Evolutionary conservation across 2,113 vertebrate species (phyloP), one percentile per base, ranked within the genome.

Genomic region (Spilogale gracilis): DNA sequence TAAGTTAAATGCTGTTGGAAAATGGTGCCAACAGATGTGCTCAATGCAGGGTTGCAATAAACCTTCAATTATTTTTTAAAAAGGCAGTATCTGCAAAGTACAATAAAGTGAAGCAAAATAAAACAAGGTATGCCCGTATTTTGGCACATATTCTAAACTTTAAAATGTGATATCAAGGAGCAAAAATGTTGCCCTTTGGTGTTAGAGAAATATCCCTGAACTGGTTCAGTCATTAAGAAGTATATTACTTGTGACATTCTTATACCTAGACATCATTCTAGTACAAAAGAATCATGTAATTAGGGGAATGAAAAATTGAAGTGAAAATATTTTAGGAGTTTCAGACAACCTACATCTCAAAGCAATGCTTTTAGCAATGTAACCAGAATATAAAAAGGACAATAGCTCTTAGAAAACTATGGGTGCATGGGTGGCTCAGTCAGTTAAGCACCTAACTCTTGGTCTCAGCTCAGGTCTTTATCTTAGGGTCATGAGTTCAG

Each of bases 121-220:
- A 76, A 76, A 50, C 45, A 30, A 76, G 25, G 45, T 50, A 76
- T 9, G 13, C 23, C 73, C 73, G 16, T 85, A 83, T 38, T 87
- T 38, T 71, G 16, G n/a, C 52, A 92, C 10, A 86, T 73, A 90
- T 43, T 65, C 67, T 89, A 78, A 89, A 86, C 38, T 97, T 95
- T 74, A 78, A n/a, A 96, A 83, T 89, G n/a, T 54, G 60, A 5
- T 79, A 45, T 20, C 43, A 86, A 94, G 69, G 74, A 67, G 21
- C 32, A 88, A 76, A 91, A 84, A 74, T 45, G 27, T 76, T 80
- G 18, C 16, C 18, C 27, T 38, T 81, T 94, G 27, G 27, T 88
- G n/a, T 79, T 69, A 85, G 10, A 83, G 38, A 83, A 89, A 91
- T 8, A 52, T 58, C 38, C 43, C 6, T 82, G 21, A 63, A 71